A percentile compares a stretch with the other conserved stretches of the same genome.
Evolutionary conservation across 2,797 vertebrate genomes (phyloP).

Genomic region (Spea hammondii): DNA sequence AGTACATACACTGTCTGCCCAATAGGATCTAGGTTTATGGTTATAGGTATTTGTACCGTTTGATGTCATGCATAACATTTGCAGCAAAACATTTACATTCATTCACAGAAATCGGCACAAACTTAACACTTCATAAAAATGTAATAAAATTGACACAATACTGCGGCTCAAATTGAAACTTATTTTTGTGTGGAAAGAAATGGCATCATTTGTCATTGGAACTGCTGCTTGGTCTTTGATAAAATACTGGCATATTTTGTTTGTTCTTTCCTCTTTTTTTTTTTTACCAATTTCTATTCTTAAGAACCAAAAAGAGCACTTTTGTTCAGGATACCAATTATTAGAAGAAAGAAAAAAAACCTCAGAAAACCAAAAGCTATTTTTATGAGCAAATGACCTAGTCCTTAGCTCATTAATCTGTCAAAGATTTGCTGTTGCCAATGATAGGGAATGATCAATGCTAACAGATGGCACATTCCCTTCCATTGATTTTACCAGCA

Average conservation of each 20-base stretch:
- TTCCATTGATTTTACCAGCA: conserved; percentile 36
- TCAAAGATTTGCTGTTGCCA: conserved; percentile 39
- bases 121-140: not conserved
- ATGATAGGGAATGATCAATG: conserved; percentile 45
- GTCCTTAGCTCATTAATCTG: conserved; percentile 42
- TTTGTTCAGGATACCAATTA: conserved; percentile 42
- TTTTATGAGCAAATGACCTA: conserved; percentile 42
- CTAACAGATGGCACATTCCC: conserved; percentile 35
- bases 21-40: too few species aligned
- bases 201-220: conserved; percentile 7
- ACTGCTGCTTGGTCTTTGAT: conserved; percentile 9
- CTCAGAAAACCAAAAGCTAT: conserved; percentile 21
- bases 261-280: conserved; percentile 26
- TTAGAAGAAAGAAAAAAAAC: conserved; percentile 33
- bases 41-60: too few species aligned
- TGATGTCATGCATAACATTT: not conserved
- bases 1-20: too few species aligned
- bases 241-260: conserved; percentile 23
- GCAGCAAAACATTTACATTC: not conserved
- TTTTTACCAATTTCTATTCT: conserved; percentile 5
- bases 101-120: conserved; percentile 17
- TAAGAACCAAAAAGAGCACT: conserved; percentile 12
- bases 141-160: conserved; percentile 18
- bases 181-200: conserved; percentile 23
- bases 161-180: conserved; percentile 17